These are phyloP conservation scores for Microtus oregoni DNA, from an alignment of 2,113 vertebrate genomes.

Conservation along the genomic window DNA sequence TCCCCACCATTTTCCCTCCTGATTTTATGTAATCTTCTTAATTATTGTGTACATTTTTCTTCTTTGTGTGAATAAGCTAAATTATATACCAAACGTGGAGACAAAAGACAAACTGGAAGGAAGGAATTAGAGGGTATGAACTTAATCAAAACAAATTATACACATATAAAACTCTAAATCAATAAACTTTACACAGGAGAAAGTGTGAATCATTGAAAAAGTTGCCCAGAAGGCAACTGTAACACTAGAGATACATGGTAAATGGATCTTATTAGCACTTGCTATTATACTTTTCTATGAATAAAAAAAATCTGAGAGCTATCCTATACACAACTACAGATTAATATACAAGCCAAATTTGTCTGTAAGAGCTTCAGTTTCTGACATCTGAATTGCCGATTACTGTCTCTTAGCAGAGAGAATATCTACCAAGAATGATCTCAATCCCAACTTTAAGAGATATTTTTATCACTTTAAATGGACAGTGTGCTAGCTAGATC, in stretches of 20 bases:
- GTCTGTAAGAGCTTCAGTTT: background rate
- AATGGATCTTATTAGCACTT: background rate
- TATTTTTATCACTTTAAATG: background rate
- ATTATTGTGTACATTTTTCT: background rate
- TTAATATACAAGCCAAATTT: no score
- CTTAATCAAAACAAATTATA: background rate
- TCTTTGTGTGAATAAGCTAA: background rate
- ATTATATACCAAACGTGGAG: background rate
- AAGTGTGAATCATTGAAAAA: background rate
- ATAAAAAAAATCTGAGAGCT: background rate
- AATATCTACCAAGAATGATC: background rate
- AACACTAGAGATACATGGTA: background rate
- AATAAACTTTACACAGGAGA: background rate
- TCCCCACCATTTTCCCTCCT: background rate
- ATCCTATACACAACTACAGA: background rate
- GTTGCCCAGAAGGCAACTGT: background rate
- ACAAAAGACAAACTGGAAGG: background rate
- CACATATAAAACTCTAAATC: background rate
- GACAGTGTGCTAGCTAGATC: background rate
- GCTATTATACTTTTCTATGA: background rate
- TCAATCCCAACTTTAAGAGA: background rate
- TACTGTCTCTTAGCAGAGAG: background rate
- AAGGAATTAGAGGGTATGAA: background rate
- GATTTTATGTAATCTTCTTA: background rate
- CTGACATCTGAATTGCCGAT: background rate